These are phyloP conservation scores for Macaria liturata DNA, from an alignment of 2,888 invertebrate genomes.

Conservation along the genomic window DNA sequence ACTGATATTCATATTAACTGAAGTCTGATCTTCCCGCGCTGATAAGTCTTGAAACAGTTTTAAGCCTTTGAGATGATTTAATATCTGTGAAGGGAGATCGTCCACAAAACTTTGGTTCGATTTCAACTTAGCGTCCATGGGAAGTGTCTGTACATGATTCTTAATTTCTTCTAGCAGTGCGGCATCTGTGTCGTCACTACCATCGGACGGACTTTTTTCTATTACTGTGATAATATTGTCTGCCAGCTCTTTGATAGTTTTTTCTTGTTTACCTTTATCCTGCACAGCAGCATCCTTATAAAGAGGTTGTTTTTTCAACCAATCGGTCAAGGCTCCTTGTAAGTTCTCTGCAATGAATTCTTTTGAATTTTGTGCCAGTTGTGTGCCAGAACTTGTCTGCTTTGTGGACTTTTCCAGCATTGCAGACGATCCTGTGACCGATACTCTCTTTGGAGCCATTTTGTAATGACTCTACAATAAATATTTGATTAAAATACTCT, in stretches of 20 bases:
- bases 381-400: no score
- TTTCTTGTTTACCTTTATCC: constrained; percentile 33
- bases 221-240: constrained; percentile 31
- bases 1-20: constrained; percentile 6
- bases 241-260: constrained; percentile 30
- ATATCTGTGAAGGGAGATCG: constrained; percentile 30
- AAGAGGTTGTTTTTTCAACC: constrained; percentile 37
- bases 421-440: no score
- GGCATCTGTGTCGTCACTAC: constrained; percentile 24
- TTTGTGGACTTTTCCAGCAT: no score
- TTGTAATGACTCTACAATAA: no score
- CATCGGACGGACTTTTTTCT: constrained; percentile 11
- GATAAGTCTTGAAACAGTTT: constrained; percentile 38
- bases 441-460: no score
- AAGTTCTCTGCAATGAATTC: constrained; percentile 37
- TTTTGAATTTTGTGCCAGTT: not conserved
- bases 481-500: not conserved
- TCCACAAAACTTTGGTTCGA: constrained; percentile 24
- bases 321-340: constrained; percentile 35
- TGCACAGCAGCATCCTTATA: constrained; percentile 26
- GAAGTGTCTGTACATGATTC: constrained; percentile 35
- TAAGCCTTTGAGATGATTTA: constrained; percentile 35
- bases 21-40: constrained; percentile 5
- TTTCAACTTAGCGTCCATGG: constrained; percentile 29
- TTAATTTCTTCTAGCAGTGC: constrained; percentile 34